Base-by-base conservation (phyloP, 2,888 invertebrate species). In the Polyommatus iphigenia region DNA sequence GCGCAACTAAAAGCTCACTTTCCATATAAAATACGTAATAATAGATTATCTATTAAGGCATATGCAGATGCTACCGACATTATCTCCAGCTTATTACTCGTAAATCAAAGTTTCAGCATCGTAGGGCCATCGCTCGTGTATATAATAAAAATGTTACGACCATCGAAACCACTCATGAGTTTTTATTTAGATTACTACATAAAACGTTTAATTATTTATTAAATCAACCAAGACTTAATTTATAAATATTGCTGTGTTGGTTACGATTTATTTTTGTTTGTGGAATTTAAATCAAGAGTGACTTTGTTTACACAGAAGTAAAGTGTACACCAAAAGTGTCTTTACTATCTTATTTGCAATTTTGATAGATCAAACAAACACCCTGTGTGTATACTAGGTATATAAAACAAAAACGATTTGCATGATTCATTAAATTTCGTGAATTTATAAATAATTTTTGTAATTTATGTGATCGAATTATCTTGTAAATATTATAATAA, bases 81-180 rank as follows among this genome's bases (percentile, higher is more conserved):
- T 62, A 24, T 24, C 62, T 67, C 62, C 62, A 20, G 24, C 29
- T 67, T 32, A 67, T 67, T 18, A 67, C 67, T 29, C 67, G n/a
- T 50, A 54, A 75, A 50, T 75, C 50, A 75, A 50, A 50, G 50
- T 7, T 24, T 50, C 29, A 54, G 46, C 20, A n/a, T 73, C 15
- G 54, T 20, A 75, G 75, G 75, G 20, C 50, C 50, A 73, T 46
- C 72, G 41, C 15, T 18, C 18, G 24, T 29, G 24, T 75, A 29
- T 75, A 75, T 54, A 75, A 75, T 75, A 75, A 81, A 81, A 81
- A 80, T 78, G 72, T 80, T 32, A 81, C 80, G 79, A 81, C 77
- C 81, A 76, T 80, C 80, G 80, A 80, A 81, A 79, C 77, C 79
- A 80, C 78, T 79, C 79, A 79, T 77, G 62, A 67, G 29, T 81